Percentiles rank a stretch among this genome's conserved stretches.
Conservation (phyloP, 2,797 vertebrate genomes). For the Parotocinclus haroldoi region DNA sequence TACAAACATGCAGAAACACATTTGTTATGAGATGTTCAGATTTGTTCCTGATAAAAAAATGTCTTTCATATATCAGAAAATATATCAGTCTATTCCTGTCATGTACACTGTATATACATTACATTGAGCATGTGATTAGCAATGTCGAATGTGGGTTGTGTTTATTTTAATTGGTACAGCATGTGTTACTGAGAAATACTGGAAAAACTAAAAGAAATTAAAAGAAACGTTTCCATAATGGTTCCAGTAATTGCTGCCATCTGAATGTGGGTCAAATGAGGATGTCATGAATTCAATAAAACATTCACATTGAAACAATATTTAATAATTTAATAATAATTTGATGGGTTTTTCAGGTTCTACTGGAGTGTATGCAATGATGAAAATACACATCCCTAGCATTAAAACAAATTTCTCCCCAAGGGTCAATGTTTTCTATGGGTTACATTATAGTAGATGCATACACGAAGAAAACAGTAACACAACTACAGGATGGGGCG, state of each 20-base stretch:
- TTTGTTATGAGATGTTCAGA: no score
- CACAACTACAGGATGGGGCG: no score
- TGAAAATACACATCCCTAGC: slow-evolving; percentile 29
- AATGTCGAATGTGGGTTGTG: neutral
- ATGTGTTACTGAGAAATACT: slow-evolving; percentile 6
- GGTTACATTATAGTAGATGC: no score
- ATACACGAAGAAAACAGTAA: no score
- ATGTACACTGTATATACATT: no score
- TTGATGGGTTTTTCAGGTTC: slow-evolving; percentile 18
- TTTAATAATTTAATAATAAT: no score
- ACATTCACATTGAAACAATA: slow-evolving; percentile 19
- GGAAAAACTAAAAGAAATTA: neutral
- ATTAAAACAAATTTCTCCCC: slow-evolving; percentile 15
- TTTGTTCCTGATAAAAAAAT: no score
- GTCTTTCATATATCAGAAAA: no score
- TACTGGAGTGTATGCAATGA: slow-evolving; percentile 10
- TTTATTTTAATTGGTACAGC: slow-evolving; percentile 3
- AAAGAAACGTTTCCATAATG: slow-evolving; percentile 7
- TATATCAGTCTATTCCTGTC: no score
- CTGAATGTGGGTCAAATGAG: slow-evolving; percentile 13
- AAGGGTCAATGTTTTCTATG: no score
- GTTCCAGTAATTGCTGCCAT: slow-evolving; percentile 12
- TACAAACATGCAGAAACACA: no score
- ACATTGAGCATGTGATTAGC: no score
- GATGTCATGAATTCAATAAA: slow-evolving; percentile 26